phyloP scores from a whole-genome alignment of 1,140 invertebrate species.

The Philopotamus ludificatus region DNA sequence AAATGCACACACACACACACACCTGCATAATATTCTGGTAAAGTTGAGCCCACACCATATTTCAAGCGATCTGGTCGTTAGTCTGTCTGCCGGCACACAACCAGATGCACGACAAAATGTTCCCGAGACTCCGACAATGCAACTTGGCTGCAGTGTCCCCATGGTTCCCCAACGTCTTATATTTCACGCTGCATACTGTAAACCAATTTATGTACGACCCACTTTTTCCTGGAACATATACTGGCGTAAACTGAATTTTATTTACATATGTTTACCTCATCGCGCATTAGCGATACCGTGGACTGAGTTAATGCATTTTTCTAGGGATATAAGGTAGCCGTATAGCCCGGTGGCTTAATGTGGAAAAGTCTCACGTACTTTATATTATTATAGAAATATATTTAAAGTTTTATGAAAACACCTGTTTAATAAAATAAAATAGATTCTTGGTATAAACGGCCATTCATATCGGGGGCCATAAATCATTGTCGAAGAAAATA shows the following conservation, averaged over 20 bases:
- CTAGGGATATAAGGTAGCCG: no score
- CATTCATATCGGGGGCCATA: constrained; percentile 1
- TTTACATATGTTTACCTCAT: no score
- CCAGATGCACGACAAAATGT: constrained; percentile 28
- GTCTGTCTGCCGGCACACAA: constrained; percentile 15
- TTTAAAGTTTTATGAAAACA: not conserved
- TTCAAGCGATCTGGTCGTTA: constrained; percentile 25
- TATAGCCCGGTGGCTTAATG: no score
- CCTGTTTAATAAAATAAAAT: not conserved
- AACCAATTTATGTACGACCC: no score
- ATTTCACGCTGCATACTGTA: no score
- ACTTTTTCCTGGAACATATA: no score
- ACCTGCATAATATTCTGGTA: constrained; percentile 7
- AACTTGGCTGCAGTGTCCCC: not conserved
- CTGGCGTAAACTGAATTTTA: no score
- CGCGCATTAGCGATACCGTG: no score
- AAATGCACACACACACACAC: constrained; percentile 1
- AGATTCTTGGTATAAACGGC: not conserved
- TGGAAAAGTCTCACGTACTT: no score
- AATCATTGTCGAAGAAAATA: constrained; percentile 6
- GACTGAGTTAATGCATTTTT: no score
- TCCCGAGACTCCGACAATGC: constrained; percentile 13
- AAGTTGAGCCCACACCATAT: constrained; percentile 16
- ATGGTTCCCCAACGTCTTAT: not conserved
- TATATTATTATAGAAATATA: no score